Evolutionary conservation across 1,140 invertebrate genomes (phyloP).

Genomic region (Saccostrea cuccullata): DNA sequence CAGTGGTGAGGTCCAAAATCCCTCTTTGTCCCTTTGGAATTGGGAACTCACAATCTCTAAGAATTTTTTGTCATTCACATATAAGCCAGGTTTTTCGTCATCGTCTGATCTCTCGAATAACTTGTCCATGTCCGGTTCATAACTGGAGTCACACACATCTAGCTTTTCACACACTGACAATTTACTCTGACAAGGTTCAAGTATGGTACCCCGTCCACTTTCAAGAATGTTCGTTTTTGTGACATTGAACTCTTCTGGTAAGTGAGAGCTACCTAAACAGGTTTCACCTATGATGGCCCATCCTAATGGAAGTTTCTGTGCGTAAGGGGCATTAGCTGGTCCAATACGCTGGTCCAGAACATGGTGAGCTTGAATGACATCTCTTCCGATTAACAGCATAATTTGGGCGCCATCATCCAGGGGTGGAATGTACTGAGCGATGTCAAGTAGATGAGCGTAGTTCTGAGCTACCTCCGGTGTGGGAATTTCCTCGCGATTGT

Average conservation of each 20-base stretch:
- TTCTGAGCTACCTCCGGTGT: slow-evolving; percentile 48
- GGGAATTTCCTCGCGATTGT: slow-evolving; percentile 49
- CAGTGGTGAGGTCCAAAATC: slow-evolving; percentile 44
- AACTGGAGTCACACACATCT: too few relatives aligned
- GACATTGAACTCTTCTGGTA: slow-evolving; percentile 11
- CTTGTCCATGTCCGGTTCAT: neutral
- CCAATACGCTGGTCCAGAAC: slow-evolving; percentile 47
- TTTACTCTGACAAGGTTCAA: slow-evolving; percentile 42
- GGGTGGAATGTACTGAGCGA: slow-evolving; percentile 23
- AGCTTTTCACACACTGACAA: neutral
- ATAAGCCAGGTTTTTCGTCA: slow-evolving; percentile 45
- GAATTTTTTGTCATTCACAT: slow-evolving; percentile 46
- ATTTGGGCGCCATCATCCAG: slow-evolving; percentile 48
- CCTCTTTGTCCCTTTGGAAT: slow-evolving; percentile 28
- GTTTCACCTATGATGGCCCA: slow-evolving; percentile 56
- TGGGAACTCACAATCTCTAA: slow-evolving; percentile 42
- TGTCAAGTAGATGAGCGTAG: slow-evolving; percentile 50
- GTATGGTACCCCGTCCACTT: slow-evolving; percentile 27
- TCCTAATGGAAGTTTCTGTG: slow-evolving; percentile 52
- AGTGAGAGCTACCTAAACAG: slow-evolving; percentile 47
- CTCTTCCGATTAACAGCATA: slow-evolving; percentile 49
- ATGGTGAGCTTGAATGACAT: slow-evolving; percentile 45
- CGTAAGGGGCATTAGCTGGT: slow-evolving; percentile 19
- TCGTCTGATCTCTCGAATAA: neutral
- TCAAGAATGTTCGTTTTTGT: slow-evolving; percentile 38